These are phyloP conservation scores for Nanorana parkeri DNA, from an alignment of 2,113 vertebrate species.

Conservation along the genomic window DNA sequence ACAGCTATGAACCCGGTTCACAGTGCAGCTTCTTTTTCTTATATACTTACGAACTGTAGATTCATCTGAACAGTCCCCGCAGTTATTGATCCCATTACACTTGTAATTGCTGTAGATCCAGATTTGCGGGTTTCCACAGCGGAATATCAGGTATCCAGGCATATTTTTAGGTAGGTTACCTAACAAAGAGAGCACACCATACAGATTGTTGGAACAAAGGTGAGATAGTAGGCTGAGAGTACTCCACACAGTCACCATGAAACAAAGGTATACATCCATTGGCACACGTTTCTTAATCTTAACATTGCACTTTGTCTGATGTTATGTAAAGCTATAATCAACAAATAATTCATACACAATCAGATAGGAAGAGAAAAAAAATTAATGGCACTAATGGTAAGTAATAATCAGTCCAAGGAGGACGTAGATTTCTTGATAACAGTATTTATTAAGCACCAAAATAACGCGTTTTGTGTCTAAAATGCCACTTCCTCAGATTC, in stretches of 20 bases:
- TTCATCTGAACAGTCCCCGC: conserved; percentile 82
- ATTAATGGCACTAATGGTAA: no score
- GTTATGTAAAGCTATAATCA: not conserved
- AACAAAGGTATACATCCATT: no score
- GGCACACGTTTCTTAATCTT: not conserved
- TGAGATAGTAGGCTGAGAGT: not conserved
- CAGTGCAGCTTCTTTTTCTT: not conserved
- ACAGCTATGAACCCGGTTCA: no score
- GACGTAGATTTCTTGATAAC: no score
- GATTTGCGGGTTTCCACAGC: conserved; percentile 64
- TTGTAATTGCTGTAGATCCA: conserved; percentile 78
- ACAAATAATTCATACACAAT: not conserved
- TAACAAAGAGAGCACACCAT: conserved; percentile 54
- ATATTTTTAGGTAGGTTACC: conserved; percentile 74
- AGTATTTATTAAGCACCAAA: no score
- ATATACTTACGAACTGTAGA: conserved; percentile 66
- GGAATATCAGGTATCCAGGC: conserved; percentile 70
- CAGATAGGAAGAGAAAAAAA: not conserved
- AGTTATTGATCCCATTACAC: conserved; percentile 75
- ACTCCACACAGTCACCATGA: not conserved
- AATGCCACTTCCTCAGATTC: no score
- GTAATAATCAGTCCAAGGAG: no score
- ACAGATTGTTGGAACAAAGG: not conserved
- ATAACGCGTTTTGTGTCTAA: no score
- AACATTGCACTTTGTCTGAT: not conserved